These are phyloP conservation scores for Ceyx margarethae DNA, from an alignment of 2,113 vertebrate genomes.

Conservation along the genomic window DNA sequence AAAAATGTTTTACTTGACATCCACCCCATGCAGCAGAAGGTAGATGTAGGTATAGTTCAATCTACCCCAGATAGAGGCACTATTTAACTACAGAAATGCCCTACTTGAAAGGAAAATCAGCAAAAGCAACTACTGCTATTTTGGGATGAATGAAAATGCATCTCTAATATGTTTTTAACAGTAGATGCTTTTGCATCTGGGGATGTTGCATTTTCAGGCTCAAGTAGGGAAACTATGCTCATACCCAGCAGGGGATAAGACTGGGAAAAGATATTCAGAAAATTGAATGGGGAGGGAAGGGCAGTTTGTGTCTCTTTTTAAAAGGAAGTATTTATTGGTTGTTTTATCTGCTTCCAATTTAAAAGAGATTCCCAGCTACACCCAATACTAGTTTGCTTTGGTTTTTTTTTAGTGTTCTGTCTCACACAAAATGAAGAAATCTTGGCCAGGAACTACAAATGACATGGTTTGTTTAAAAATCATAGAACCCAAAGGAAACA, in stretches of 20 bases:
- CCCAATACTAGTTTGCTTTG: neutral
- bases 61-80: neutral
- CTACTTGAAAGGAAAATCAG: neutral
- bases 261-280: neutral
- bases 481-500: neutral
- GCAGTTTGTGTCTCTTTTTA: accelerated
- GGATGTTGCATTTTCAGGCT: neutral
- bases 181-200: neutral
- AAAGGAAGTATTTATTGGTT: neutral
- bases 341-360: neutral
- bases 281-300: neutral
- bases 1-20: neutral
- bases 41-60: neutral
- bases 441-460: neutral
- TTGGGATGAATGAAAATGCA: neutral
- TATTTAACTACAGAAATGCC: neutral
- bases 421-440: neutral
- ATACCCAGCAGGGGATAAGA: neutral
- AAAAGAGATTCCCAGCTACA: neutral
- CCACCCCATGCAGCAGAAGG: neutral
- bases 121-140: neutral
- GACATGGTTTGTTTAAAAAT: neutral
- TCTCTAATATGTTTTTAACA: neutral
- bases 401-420: neutral
- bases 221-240: neutral